Evolutionary conservation across 2,113 vertebrate species (phyloP).

Genomic region (Trematocara macrostoma): DNA sequence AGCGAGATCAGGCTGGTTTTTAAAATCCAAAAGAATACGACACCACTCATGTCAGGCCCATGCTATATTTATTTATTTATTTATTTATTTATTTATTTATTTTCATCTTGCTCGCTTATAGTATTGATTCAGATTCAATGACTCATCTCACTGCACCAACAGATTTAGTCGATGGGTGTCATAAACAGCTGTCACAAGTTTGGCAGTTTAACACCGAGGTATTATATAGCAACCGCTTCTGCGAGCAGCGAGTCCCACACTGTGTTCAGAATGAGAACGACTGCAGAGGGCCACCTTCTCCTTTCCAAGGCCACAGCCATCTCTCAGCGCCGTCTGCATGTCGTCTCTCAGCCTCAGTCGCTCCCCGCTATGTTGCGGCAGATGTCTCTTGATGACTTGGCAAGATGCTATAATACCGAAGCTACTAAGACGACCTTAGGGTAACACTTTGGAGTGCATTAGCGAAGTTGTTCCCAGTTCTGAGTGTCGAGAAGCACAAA

Average conservation of each 20-base stretch:
- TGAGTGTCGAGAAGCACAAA: neutral
- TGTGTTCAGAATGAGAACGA: slow-evolving; percentile 15
- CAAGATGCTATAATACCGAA: neutral
- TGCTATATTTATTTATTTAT: neutral
- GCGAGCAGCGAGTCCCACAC: neutral
- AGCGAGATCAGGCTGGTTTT: neutral
- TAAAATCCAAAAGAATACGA: neutral
- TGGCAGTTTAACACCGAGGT: slow-evolving; percentile 11
- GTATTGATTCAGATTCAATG: slow-evolving; percentile 13
- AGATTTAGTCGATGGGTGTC: slow-evolving; percentile 12
- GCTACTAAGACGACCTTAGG: slow-evolving; percentile 11
- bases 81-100: neutral
- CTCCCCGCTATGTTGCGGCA: neutral
- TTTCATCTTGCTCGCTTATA: neutral
- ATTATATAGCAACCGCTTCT: neutral
- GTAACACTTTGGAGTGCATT: neutral
- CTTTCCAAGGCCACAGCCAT: slow-evolving; percentile 28
- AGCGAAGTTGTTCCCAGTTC: neutral
- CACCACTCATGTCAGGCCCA: neutral
- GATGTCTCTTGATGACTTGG: slow-evolving; percentile 43
- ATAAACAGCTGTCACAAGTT: slow-evolving; percentile 45
- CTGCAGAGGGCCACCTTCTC: neutral
- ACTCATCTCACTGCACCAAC: neutral
- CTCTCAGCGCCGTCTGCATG: neutral
- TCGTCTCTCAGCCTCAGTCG: neutral